phyloP scores from a whole-genome alignment of 2,888 invertebrate species.

The Caenorhabditis sp. region DNA sequence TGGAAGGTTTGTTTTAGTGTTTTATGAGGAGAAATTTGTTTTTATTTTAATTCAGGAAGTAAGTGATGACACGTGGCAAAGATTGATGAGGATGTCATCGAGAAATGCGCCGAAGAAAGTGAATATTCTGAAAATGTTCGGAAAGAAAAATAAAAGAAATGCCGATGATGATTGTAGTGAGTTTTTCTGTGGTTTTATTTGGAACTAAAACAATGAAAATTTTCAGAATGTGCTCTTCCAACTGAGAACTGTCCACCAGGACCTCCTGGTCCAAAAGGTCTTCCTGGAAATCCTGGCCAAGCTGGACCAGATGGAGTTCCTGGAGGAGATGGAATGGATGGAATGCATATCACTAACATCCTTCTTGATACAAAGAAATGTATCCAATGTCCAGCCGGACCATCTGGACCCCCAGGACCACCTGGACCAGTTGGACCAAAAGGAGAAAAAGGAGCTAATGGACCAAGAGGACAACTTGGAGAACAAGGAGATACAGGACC shows the following conservation, averaged over 20 bases:
- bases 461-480: conserved; percentile 58
- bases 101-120: conserved; percentile 27
- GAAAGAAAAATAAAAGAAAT: conserved; percentile 30
- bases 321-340: conserved; percentile 40
- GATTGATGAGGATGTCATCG: conserved; percentile 27
- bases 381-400: conserved; percentile 61
- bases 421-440: conserved; percentile 55
- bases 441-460: conserved; percentile 57
- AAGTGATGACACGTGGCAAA: conserved; percentile 36
- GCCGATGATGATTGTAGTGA: conserved; percentile 28
- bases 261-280: conserved; percentile 58
- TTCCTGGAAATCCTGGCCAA: conserved; percentile 50
- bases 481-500: conserved; percentile 56
- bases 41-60: conserved; percentile 11
- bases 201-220: not conserved
- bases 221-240: conserved; percentile 43
- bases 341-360: conserved; percentile 32
- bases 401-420: conserved; percentile 60
- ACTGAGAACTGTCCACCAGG: conserved; percentile 53
- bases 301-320: conserved; percentile 54
- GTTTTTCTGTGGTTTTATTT: no score
- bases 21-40: not conserved
- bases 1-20: conserved; percentile 12
- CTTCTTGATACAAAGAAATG: conserved; percentile 44
- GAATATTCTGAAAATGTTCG: conserved; percentile 23